Evolutionary conservation across 1,140 invertebrate genomes (phyloP), one percentile per base, ranked within the genome.

Genomic region (Lanistes nyassanus): DNA sequence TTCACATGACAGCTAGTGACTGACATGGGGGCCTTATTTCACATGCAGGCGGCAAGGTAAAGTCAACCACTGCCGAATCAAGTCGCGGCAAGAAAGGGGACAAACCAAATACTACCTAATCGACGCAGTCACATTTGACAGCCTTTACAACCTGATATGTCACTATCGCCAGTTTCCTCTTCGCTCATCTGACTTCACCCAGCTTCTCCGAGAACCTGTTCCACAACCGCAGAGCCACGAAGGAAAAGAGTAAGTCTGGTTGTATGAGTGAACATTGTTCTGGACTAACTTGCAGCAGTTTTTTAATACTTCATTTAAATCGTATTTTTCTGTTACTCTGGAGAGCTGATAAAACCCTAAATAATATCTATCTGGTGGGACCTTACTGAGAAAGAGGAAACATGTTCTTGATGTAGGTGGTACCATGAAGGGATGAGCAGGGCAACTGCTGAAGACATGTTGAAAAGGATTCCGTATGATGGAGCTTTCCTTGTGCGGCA

Each of bases 181-280:
- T 56, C 91, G 95, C 29, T 96, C 95, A 88, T 94, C 94, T 86
- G 95, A 97, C 86, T 97, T 98, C 89, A 91, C 94, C 21, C 96
- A 98, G 70, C 94, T 92, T 0, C 90, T 99, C 0, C 93, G 93
- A 84, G 95, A 97, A 86, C 95, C 97, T 0, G 97, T 98, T 0
- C 97, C 97, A 3, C 97, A 98, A 88, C 95, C 96, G 21, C 95
- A 95, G 80, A 95, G 96, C 86, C 97, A 98, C 82, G 95, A 97
- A 88, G 94, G 93, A 65, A 96, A 97, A 90, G 94, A 96, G 88
- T 90, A 81, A 84, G 87, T 84, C 39, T 42, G 11, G 23, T n/a
- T 37, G 11, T 23, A 19, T 39, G 42, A 47, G 19, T 47, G 42
- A 47, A 16, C 1, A 16, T 16, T 47, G 42, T 13, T 47, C 9